phyloP scores from a whole-genome alignment of 2,888 invertebrate species.

The Limnephilus marmoratus region DNA sequence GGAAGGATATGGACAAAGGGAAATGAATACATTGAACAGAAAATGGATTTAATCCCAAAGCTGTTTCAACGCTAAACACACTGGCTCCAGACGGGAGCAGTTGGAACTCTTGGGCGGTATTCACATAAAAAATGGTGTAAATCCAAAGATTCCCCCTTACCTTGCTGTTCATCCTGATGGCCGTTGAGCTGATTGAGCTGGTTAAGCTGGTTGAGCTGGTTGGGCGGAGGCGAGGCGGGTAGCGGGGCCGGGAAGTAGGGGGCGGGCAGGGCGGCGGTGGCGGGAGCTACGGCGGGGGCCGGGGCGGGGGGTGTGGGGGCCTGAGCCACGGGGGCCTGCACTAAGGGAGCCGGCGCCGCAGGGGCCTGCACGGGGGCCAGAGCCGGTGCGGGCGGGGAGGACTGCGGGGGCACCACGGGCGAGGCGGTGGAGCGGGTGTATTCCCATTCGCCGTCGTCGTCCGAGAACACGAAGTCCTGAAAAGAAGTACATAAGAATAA shows the following conservation, averaged over 20 bases:
- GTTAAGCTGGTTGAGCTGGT: slow-evolving; percentile 66
- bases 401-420: slow-evolving; percentile 66
- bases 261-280: slow-evolving; percentile 63
- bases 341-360: slow-evolving; percentile 67
- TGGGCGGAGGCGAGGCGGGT: slow-evolving; percentile 70
- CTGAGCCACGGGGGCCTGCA: slow-evolving; percentile 67
- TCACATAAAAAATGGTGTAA: background rate
- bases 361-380: slow-evolving; percentile 68
- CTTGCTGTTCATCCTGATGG: slow-evolving; percentile 62
- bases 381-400: slow-evolving; percentile 67
- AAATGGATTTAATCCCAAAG: too few species aligned
- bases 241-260: slow-evolving; percentile 68
- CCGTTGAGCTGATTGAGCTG: slow-evolving; percentile 67
- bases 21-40: too few species aligned
- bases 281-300: slow-evolving; percentile 52
- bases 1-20: too few species aligned
- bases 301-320: slow-evolving; percentile 66
- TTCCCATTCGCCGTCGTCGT: slow-evolving; percentile 75
- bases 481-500: background rate
- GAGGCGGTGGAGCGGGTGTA: slow-evolving; percentile 63
- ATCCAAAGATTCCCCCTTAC: slow-evolving; percentile 4
- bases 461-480: slow-evolving; percentile 79
- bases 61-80: too few species aligned
- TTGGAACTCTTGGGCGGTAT: too few species aligned
- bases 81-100: too few species aligned